Evolutionary conservation across 2,797 vertebrate species (phyloP).

Genomic region (Rhyacichthys aspro): DNA sequence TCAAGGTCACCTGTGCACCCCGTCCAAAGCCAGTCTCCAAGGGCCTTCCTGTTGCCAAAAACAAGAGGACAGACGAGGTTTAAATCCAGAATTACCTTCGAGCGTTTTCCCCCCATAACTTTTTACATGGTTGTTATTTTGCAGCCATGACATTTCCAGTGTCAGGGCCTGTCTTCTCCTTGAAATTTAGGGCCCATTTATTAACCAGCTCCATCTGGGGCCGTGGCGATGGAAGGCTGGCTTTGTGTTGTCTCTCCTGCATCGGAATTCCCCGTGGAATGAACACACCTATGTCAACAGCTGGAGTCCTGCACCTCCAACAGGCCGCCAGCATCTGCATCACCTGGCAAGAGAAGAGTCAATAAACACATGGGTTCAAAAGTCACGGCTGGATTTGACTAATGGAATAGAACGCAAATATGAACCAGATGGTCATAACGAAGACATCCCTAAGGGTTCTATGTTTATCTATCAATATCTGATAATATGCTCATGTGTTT

Average conservation of each 20-base stretch:
- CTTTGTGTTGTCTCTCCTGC: constrained; percentile 1
- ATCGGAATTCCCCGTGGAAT: constrained; percentile 26
- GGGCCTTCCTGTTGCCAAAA: constrained; percentile 25
- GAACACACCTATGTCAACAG: constrained; percentile 53
- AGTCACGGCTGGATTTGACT: constrained; percentile 25
- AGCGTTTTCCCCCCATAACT: constrained; percentile 41
- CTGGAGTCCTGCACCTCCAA: constrained; percentile 37
- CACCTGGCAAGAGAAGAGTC: constrained; percentile 48
- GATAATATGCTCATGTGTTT: not conserved
- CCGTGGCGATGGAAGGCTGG: constrained; percentile 8
- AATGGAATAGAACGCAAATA: constrained; percentile 21
- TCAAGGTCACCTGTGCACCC: constrained; percentile 34
- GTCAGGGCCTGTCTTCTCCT: constrained; percentile 31
- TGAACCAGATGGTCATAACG: constrained; percentile 27
- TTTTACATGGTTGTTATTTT: constrained; percentile 25
- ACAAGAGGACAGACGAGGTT: constrained; percentile 18
- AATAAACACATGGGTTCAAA: constrained; percentile 52
- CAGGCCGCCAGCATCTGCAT: constrained; percentile 18
- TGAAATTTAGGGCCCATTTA: constrained; percentile 33
- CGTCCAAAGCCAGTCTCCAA: constrained; percentile 25
- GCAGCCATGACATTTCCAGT: not conserved
- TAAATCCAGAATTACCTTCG: constrained; percentile 22
- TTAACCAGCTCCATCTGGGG: constrained; percentile 58
- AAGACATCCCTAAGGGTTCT: not conserved
- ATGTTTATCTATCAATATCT: not conserved